phyloP scores from a whole-genome alignment of 2,888 invertebrate genomes.

The Stictocephala bisonia region DNA sequence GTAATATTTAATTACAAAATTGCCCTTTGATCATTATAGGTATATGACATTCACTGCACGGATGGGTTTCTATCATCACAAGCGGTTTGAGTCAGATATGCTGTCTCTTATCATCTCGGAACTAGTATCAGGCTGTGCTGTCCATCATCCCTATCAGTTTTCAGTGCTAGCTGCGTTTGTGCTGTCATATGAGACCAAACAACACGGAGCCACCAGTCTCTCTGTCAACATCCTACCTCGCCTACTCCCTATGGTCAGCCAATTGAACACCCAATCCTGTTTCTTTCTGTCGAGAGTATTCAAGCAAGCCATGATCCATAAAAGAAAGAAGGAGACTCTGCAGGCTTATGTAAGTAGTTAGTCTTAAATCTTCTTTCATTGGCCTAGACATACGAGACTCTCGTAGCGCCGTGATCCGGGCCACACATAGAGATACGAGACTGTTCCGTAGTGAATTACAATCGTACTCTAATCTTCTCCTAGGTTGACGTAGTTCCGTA shows the following conservation, averaged over 20 bases:
- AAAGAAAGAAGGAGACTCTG: too few relatives aligned
- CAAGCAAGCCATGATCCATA: background rate
- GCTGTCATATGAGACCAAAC: background rate
- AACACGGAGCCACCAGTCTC: background rate
- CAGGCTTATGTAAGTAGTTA: too few relatives aligned
- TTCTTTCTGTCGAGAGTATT: background rate
- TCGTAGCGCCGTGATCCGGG: too few relatives aligned
- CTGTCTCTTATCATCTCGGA: background rate
- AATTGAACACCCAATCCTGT: background rate
- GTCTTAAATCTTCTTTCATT: too few relatives aligned
- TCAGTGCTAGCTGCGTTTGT: slow-evolving; percentile 5
- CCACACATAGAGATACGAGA: too few relatives aligned
- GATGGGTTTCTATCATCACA: background rate
- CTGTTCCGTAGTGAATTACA: too few relatives aligned
- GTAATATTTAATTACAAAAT: too few relatives aligned
- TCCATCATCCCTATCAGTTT: background rate
- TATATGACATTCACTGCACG: background rate
- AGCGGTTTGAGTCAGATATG: background rate
- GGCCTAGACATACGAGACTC: too few relatives aligned
- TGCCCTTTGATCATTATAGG: too few relatives aligned
- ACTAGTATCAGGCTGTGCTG: slow-evolving; percentile 10
- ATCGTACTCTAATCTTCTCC: too few relatives aligned
- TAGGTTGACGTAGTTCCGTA: too few relatives aligned
- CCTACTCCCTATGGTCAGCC: background rate
- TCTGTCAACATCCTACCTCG: background rate